Base-by-base conservation (phyloP, 2,797 vertebrate genomes). In the Distichodus sexfasciatus region DNA sequence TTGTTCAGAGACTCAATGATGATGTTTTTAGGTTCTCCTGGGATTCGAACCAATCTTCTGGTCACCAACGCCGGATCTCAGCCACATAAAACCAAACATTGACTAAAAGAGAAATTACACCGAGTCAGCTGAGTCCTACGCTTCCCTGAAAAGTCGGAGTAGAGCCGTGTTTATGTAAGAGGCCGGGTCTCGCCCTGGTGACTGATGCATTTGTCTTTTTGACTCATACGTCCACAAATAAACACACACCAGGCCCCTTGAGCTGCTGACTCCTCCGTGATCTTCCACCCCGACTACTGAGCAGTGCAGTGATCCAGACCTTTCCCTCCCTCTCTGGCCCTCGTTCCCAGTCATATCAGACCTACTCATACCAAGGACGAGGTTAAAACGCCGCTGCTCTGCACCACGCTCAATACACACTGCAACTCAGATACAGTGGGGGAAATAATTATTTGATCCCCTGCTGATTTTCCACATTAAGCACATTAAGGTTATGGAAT, bases 161-260 rank as follows among this genome's bases (percentile, higher is more conserved):
- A 46, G 36, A 71, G 63, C 2, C 33, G 36, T 61, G 38, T 72
- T 81, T 76, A 74, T 21, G 66, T 74, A 78, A 76, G 17, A 60
- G 60, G 38, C 29, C 59, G 54, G 58, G 38, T 69, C 69, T 72
- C 33, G 63, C 64, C 61, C 64, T 47, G 53, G 12, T 72, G 35
- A 67, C 55, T 19, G 7, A 29, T 44, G 41, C 26, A 61, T 71
- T 38, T 69, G 31, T 35, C 59, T 67, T 14, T 59, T 70, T 69
- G 40, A 72, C 68, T 67, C 64, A 73, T 36, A 71, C 53, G 38
- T 24, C 61, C 62, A 76, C 61, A 76, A 53, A 55, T 48, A 59
- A 64, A 66, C 47, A 41, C 33, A 26, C 43, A 48, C 29, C 19
- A 19, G 17, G 36, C 12, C 47, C 24, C 33, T 59, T 58, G 14